A percentile compares a stretch with the other conserved stretches of the same genome.
Evolutionary conservation across 2,797 vertebrate species (phyloP).

Genomic region (Helostoma temminkii): DNA sequence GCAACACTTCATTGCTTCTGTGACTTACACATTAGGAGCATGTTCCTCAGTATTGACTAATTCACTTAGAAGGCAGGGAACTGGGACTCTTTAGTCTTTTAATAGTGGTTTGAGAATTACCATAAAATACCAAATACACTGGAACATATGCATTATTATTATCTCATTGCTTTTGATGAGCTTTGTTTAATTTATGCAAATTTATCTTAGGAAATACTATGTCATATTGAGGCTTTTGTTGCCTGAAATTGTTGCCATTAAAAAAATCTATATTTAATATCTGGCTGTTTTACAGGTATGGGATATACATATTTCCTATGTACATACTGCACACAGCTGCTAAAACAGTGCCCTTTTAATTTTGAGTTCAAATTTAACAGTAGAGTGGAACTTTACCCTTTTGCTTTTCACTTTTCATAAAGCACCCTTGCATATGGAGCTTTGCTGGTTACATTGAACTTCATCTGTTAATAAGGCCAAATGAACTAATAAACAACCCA

Average conservation of each 20-base stretch:
- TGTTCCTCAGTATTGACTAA: background rate
- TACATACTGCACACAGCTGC: too few relatives aligned
- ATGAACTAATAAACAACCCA: background rate
- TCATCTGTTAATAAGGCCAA: constrained; percentile 4
- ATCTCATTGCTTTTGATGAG: background rate
- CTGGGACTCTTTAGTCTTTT: background rate
- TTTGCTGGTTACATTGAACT: background rate
- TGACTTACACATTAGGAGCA: background rate
- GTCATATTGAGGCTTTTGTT: background rate
- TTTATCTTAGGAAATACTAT: too few relatives aligned
- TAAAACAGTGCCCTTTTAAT: too few relatives aligned
- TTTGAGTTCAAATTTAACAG: background rate
- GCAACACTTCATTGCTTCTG: background rate
- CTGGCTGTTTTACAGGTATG: too few relatives aligned
- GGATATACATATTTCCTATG: background rate
- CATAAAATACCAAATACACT: background rate
- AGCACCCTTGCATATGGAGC: background rate
- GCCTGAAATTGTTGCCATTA: background rate
- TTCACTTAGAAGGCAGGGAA: too few relatives aligned
- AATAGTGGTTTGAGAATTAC: background rate
- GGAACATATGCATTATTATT: background rate
- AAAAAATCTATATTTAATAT: background rate
- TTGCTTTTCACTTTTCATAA: too few relatives aligned
- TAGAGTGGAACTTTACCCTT: background rate
- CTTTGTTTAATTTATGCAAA: background rate